A percentile compares a stretch with the other conserved stretches of the same genome.
phyloP scores from a whole-genome alignment of 2,888 invertebrate species.

The Dorcus hopei region DNA sequence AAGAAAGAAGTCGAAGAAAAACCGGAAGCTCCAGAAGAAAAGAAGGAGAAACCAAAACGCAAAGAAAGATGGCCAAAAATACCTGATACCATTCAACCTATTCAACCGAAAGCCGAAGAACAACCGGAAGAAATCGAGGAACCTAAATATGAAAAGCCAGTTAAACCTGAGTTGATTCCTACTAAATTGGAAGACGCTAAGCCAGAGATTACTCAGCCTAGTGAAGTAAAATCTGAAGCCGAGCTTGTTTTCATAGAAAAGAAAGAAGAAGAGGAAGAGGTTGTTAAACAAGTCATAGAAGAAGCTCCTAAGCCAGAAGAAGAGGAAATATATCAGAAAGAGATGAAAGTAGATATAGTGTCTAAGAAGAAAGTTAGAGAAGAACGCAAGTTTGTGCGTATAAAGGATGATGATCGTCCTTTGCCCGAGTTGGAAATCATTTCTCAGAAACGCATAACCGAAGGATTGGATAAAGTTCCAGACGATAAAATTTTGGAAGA shows the following conservation, averaged over 20 bases:
- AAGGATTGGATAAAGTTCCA: slow-evolving; percentile 53
- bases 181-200: slow-evolving; percentile 38
- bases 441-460: slow-evolving; percentile 55
- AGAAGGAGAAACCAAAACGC: neutral
- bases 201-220: slow-evolving; percentile 37
- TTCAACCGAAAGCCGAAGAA: neutral
- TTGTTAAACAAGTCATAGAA: slow-evolving; percentile 15
- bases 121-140: slow-evolving; percentile 15
- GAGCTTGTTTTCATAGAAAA: slow-evolving; percentile 50
- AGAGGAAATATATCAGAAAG: slow-evolving; percentile 51
- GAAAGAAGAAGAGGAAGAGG: slow-evolving; percentile 25
- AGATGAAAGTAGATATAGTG: slow-evolving; percentile 55
- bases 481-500: slow-evolving; percentile 54
- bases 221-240: slow-evolving; percentile 49
- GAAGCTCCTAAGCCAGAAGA: slow-evolving; percentile 29
- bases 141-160: slow-evolving; percentile 7
- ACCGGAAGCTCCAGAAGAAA: slow-evolving; percentile 23
- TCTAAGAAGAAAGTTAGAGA: slow-evolving; percentile 53
- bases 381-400: slow-evolving; percentile 48
- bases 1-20: slow-evolving; percentile 31
- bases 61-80: slow-evolving; percentile 1
- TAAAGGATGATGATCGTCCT: slow-evolving; percentile 55
- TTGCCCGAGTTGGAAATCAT: slow-evolving; percentile 59
- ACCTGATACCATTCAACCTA: no score
- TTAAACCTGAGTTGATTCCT: slow-evolving; percentile 38